Conservation (phyloP, 2,113 vertebrate species). For the Neofelis nebulosa region DNA sequence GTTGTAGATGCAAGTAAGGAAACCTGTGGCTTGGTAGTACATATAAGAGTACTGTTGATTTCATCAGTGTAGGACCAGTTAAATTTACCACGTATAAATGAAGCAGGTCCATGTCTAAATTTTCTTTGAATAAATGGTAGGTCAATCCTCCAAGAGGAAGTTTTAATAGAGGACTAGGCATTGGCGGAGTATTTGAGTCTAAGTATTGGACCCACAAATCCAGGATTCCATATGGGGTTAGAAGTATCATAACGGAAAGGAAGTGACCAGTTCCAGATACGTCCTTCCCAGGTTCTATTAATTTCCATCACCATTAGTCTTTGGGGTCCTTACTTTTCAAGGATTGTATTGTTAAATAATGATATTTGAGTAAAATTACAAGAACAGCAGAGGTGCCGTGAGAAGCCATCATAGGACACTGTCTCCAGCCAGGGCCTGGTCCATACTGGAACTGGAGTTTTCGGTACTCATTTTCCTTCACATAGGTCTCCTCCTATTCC, state of each 20-base stretch:
- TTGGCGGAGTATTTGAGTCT: not conserved
- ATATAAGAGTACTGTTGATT: not conserved
- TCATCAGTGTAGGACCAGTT: not conserved
- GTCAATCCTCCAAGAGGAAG: not conserved
- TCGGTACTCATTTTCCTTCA: not conserved
- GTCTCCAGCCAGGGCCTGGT: not conserved
- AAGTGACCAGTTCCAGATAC: not conserved
- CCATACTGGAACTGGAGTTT: not conserved
- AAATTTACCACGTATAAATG: not conserved
- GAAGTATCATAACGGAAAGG: not conserved
- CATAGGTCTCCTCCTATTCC: not conserved
- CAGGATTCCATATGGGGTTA: not conserved
- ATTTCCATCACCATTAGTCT: not conserved
- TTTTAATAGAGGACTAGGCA: not conserved
- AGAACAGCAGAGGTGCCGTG: not conserved
- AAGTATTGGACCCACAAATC: not conserved
- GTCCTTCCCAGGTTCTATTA: not conserved
- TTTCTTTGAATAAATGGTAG: not conserved
- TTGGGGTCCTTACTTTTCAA: not conserved
- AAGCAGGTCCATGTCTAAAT: not conserved
- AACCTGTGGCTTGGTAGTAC: not conserved
- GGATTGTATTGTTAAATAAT: not conserved
- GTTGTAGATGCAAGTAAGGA: not conserved
- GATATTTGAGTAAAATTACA: not conserved
- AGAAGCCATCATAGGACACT: not conserved